phyloP scores from a whole-genome alignment of 2,888 invertebrate genomes.

The Tryphoninae sp. region DNA sequence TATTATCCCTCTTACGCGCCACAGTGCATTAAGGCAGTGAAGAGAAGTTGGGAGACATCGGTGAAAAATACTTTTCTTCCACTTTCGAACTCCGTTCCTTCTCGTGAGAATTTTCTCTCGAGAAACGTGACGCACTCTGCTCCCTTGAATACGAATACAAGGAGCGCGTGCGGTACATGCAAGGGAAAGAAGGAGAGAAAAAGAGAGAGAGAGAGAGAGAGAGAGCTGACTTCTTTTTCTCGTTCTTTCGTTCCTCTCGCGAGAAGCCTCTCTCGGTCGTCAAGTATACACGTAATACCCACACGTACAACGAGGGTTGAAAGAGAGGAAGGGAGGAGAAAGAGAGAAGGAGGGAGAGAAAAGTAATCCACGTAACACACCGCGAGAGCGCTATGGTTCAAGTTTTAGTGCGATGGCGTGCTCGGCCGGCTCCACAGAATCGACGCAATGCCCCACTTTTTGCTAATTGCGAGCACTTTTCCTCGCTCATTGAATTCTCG shows the following conservation, averaged over 20 bases:
- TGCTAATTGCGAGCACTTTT: constrained; percentile 71
- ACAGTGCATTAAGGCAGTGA: constrained; percentile 27
- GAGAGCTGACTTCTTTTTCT: background rate
- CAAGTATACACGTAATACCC: constrained; percentile 23
- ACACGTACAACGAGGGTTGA: constrained; percentile 8
- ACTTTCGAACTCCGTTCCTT: constrained; percentile 26
- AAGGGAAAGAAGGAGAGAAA: background rate
- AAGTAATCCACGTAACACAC: constrained; percentile 39
- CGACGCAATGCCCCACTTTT: constrained; percentile 62
- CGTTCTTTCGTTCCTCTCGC: background rate
- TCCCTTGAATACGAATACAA: constrained; percentile 39
- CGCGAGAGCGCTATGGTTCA: constrained; percentile 32
- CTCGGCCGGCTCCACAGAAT: constrained; percentile 55
- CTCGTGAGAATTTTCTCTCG: constrained; percentile 34
- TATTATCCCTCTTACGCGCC: background rate
- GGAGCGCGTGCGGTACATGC: background rate
- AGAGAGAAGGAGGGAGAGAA: constrained; percentile 17
- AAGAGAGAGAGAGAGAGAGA: background rate
- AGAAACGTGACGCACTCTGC: constrained; percentile 51
- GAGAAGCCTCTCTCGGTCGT: background rate
- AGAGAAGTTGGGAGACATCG: constrained; percentile 12
- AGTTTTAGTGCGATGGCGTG: constrained; percentile 56
- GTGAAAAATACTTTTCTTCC: constrained; percentile 30
- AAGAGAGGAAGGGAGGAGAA: constrained; percentile 1
- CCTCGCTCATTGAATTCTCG: constrained; percentile 68